phyloP scores from a whole-genome alignment of 1,140 invertebrate genomes.

The Drosophila mojavensis region DNA sequence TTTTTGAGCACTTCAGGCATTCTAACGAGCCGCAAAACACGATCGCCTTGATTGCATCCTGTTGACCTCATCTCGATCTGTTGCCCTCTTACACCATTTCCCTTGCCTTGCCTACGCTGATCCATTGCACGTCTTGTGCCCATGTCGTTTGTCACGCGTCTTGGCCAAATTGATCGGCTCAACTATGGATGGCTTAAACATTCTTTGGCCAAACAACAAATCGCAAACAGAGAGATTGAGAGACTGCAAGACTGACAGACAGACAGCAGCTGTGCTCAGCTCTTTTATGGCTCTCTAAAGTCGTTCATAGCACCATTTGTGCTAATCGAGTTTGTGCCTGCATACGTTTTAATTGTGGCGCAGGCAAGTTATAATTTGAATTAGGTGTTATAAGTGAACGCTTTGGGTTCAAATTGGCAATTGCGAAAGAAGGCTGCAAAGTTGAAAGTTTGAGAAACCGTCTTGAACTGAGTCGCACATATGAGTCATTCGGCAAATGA shows the following conservation, averaged over 20 bases:
- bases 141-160: conserved; percentile 46
- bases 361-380: conserved; percentile 60
- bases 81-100: not conserved
- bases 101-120: not conserved
- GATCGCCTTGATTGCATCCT: conserved; percentile 63
- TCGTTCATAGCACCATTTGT: conserved; percentile 58
- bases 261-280: conserved; percentile 20
- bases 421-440: conserved; percentile 28
- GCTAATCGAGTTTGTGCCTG: conserved; percentile 37
- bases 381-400: conserved; percentile 56
- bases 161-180: conserved; percentile 46
- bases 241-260: not conserved
- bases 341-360: conserved; percentile 45
- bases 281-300: conserved; percentile 61
- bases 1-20: conserved; percentile 35
- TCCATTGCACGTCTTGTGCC: conserved; percentile 4
- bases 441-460: not conserved
- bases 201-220: conserved; percentile 10
- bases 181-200: conserved; percentile 47
- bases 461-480: too few relatives aligned
- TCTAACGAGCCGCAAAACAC: conserved; percentile 38
- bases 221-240: not conserved
- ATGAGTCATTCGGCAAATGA: too few relatives aligned
- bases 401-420: conserved; percentile 43
- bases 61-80: not conserved